Percentiles rank a stretch among this genome's conserved stretches.
phyloP scores from a whole-genome alignment of 2,888 invertebrate species.

The Hecatera dysodea region DNA sequence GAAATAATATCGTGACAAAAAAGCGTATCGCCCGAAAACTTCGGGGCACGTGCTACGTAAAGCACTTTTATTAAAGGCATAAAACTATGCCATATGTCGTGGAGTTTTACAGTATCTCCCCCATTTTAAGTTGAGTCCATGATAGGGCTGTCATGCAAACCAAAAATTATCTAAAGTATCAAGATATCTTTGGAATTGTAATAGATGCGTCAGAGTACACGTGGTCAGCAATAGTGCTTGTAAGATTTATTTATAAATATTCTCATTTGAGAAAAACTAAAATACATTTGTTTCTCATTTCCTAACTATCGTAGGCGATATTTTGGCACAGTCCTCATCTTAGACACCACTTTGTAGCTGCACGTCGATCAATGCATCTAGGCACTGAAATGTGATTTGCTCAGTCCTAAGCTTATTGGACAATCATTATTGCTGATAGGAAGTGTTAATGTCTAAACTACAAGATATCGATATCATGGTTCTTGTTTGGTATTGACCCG shows the following conservation, averaged over 20 bases:
- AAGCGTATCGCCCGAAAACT: conserved; percentile 18
- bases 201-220: neutral
- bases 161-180: too few relatives aligned
- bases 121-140: conserved; percentile 19
- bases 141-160: conserved; percentile 33
- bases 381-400: too few relatives aligned
- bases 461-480: neutral
- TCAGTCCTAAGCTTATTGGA: too few relatives aligned
- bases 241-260: conserved; percentile 41
- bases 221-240: conserved; percentile 5
- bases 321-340: conserved; percentile 21
- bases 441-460: neutral
- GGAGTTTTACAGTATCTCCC: conserved; percentile 41
- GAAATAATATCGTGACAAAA: conserved; percentile 25
- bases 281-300: conserved; percentile 18
- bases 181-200: neutral
- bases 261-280: conserved; percentile 25
- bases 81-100: conserved; percentile 46
- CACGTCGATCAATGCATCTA: conserved; percentile 17
- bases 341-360: conserved; percentile 1
- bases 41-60: conserved; percentile 4
- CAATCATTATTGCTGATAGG: neutral
- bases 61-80: conserved; percentile 45
- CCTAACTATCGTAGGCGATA: conserved; percentile 34
- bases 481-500: neutral